These are phyloP conservation scores for Jacana jacana DNA, from an alignment of 2,113 vertebrate genomes.

Conservation along the genomic window DNA sequence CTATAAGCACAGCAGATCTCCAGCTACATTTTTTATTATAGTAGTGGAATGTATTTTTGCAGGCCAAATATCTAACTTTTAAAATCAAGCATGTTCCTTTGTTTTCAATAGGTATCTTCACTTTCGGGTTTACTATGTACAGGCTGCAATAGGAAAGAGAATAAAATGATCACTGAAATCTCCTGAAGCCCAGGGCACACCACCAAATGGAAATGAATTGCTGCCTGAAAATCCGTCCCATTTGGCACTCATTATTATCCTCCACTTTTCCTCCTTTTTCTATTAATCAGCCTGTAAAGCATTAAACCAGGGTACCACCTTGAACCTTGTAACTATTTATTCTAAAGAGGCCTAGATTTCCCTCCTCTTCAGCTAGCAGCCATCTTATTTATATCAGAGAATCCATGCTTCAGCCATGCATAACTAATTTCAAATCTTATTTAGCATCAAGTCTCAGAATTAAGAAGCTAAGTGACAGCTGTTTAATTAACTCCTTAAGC, in stretches of 20 bases:
- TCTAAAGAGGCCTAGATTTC: not conserved
- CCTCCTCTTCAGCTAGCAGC: not conserved
- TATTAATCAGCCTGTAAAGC: not conserved
- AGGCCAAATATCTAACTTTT: not conserved
- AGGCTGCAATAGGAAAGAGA: not conserved
- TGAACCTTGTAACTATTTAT: not conserved
- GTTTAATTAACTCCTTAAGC: constrained; percentile 82
- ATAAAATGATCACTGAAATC: not conserved
- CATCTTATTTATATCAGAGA: not conserved
- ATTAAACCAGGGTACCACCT: not conserved
- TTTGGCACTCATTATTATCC: not conserved
- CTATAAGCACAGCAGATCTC: not conserved
- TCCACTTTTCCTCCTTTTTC: not conserved
- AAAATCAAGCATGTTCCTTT: not conserved
- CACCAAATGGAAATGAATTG: not conserved
- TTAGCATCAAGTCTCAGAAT: constrained; percentile 72
- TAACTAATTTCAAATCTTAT: constrained; percentile 71
- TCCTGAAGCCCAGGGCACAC: not conserved
- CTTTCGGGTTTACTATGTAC: not conserved
- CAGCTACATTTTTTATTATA: not conserved
- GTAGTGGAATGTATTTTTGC: not conserved
- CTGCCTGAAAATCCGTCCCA: not conserved
- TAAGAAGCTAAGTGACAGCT: constrained; percentile 77
- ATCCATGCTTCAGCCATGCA: constrained; percentile 32
- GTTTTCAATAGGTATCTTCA: not conserved